Evolutionary conservation across 1,140 invertebrate species (phyloP).

Genomic region (Steinernema feltiae): DNA sequence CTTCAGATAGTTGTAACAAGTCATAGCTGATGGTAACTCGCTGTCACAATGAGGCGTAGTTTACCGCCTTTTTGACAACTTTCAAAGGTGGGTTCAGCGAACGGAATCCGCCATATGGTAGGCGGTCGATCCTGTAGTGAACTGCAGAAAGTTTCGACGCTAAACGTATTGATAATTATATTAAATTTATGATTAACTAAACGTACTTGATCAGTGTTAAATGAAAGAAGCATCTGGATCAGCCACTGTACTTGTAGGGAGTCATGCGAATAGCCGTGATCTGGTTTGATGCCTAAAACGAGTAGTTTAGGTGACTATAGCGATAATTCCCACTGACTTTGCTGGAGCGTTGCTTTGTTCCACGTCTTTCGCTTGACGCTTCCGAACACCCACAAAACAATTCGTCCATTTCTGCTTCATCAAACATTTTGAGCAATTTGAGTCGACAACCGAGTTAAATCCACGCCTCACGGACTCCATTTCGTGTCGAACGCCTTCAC

Average conservation of each 20-base stretch:
- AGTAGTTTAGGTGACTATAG: neutral
- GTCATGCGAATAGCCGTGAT: slow-evolving; percentile 74
- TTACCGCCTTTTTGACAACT: slow-evolving; percentile 85
- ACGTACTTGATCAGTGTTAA: slow-evolving; percentile 70
- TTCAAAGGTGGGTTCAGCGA: slow-evolving; percentile 87
- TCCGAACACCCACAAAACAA: slow-evolving; percentile 80
- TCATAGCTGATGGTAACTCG: slow-evolving; percentile 97
- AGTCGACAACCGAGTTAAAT: slow-evolving; percentile 89
- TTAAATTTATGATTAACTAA: neutral
- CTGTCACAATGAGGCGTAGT: slow-evolving; percentile 79
- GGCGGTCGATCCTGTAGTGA: slow-evolving; percentile 67
- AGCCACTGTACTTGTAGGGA: slow-evolving; percentile 86
- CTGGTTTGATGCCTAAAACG: slow-evolving; percentile 44
- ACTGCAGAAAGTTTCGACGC: slow-evolving; percentile 88
- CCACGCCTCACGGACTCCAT: slow-evolving; percentile 95
- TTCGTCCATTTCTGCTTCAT: slow-evolving; percentile 90
- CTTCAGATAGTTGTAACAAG: slow-evolving; percentile 98
- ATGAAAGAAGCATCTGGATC: slow-evolving; percentile 83
- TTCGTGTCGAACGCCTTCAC: slow-evolving; percentile 83
- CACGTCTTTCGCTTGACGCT: slow-evolving; percentile 38
- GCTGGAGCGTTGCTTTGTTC: slow-evolving; percentile 35
- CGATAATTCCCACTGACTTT: slow-evolving; percentile 14
- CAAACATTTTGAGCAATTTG: slow-evolving; percentile 80
- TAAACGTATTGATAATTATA: slow-evolving; percentile 57
- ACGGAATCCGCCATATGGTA: slow-evolving; percentile 96